Base-by-base conservation (phyloP, 2,113 vertebrate genomes). In the Clarias magur region DNA sequence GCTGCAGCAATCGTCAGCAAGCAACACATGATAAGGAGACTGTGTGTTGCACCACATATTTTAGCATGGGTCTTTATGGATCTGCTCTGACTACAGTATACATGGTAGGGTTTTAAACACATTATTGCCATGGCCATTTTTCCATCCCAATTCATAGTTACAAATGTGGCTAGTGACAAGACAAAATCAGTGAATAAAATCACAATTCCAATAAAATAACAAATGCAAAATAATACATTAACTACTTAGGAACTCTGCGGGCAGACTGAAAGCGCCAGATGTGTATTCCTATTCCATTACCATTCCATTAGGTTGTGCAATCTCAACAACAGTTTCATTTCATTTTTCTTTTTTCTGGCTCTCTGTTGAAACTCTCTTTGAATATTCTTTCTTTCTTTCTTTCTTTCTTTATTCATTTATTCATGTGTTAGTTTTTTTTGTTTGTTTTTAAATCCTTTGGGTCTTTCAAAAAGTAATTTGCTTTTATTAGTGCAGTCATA, bases 401-500 rank as follows among this genome's bases (percentile, higher is more conserved):
- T 38, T 38, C 34, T 38, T 38, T 38, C 34, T 38, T 38, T 38
- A 1, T 38, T 38, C 34, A n/a, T 38, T 38, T 38, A 38, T 38
- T 38, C 34, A 38, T 38, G 34, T 38, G 34, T 38, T 38, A 3
- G 34, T 38, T 38, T 38, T 38, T 88, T 90, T 82, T 87, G 76
- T 42, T 42, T 42, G 6, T 6, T 42, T 42, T 42, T 42, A 42
- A 42, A 42, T 42, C 0, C 42, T 42, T 80, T 82, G 42, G 68
- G 7, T 70, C 57, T 60, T 67, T 85, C 87, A 88, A 89, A 87
- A 83, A 87, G 76, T 88, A 87, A 60, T 80, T 85, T 38, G 80
- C 38, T 60, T 92, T 91, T 89, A 84, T 92, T 88, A 93, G 91
- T 70, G 21, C 76, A 10, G 59, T 53, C 0, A n/a, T 59, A 34